Base-by-base conservation (phyloP, 2,113 vertebrate genomes). In the Tympanuchus pallidicinctus region DNA sequence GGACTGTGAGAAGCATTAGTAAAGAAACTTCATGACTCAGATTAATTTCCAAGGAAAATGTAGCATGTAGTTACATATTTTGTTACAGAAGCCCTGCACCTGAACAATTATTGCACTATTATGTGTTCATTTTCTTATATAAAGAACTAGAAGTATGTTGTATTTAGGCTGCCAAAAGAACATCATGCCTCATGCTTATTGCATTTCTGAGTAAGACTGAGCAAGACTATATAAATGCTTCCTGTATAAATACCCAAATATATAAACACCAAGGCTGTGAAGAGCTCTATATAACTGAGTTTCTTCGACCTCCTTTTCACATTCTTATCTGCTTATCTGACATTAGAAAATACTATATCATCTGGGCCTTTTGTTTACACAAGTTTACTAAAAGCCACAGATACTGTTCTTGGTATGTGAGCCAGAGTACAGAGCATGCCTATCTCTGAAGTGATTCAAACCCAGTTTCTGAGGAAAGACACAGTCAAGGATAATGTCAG, bases 331-430 rank as follows among this genome's bases (percentile, higher is more conserved):
- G 25, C 32, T 83, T 89, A 66, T 54, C 36, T 36, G 77, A n/a
- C 9, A 40, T 21, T 42, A 74, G 42, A 24, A 78, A 73, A 59
- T 54, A 63, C 8, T 71, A 0, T 20, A 30, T 8, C 36, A 18
- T 61, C 25, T 38, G 22, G 60, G 42, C n/a, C 45, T 56, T 80
- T 40, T 77, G 71, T 43, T 30, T 66, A 10, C 32, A 20, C 52
- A 86, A 75, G 64, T 81, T 85, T 76, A 16, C 93, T 79, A 50
- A 67, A 47, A 24, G 24, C 90, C 70, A 79, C 74, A 82, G 48
- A 52, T 28, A 87, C 86, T 48, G 38, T 50, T 48, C 22, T 56
- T 57, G 47, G 77, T 48, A 66, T 78, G 42, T 57, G 40, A 82
- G 47, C 40, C 43, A 16, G 40, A 67, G 11, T 94, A 84, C 64